phyloP scores from a whole-genome alignment of 2,797 vertebrate genomes.

The Channa striata region DNA sequence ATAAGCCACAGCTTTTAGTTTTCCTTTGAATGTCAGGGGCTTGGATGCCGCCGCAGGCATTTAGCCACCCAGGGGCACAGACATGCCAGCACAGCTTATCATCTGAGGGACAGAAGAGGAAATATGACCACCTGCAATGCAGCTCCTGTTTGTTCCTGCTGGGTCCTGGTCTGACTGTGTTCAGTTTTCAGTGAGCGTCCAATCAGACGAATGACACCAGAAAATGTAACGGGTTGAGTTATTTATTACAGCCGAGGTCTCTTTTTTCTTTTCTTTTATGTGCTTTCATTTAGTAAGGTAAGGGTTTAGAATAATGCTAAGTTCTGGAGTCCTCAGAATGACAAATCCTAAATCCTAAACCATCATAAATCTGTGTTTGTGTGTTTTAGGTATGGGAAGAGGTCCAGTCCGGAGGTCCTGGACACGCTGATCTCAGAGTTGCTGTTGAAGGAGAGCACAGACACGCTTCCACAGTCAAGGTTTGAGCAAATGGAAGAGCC shows the following conservation, averaged over 20 bases:
- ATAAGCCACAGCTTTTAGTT: slow-evolving; percentile 43
- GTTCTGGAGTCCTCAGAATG: not conserved
- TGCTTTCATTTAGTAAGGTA: not conserved
- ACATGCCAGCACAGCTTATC: slow-evolving; percentile 53
- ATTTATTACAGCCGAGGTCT: not conserved
- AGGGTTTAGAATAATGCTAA: not conserved
- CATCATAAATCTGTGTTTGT: slow-evolving; percentile 12
- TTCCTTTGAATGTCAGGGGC: slow-evolving; percentile 51
- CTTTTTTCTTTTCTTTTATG: slow-evolving; percentile 7
- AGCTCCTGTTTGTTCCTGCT: slow-evolving; percentile 36
- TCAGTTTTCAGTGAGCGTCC: slow-evolving; percentile 17
- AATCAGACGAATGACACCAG: slow-evolving; percentile 30
- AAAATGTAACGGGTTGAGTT: slow-evolving; percentile 1
- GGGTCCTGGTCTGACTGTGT: slow-evolving; percentile 15
- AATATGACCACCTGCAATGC: slow-evolving; percentile 51
- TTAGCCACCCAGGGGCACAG: slow-evolving; percentile 27
- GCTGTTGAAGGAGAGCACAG: slow-evolving; percentile 92
- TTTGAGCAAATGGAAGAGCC: not conserved
- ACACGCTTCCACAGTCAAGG: slow-evolving; percentile 93
- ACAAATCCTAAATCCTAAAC: not conserved
- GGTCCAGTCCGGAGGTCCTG: slow-evolving; percentile 93
- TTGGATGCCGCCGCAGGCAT: slow-evolving; percentile 39
- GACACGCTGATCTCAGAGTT: slow-evolving; percentile 94
- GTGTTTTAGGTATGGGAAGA: slow-evolving; percentile 92
- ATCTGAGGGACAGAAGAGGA: slow-evolving; percentile 61